Evolutionary conservation across 2,797 vertebrate genomes (phyloP).

Genomic region (Falco naumanni): DNA sequence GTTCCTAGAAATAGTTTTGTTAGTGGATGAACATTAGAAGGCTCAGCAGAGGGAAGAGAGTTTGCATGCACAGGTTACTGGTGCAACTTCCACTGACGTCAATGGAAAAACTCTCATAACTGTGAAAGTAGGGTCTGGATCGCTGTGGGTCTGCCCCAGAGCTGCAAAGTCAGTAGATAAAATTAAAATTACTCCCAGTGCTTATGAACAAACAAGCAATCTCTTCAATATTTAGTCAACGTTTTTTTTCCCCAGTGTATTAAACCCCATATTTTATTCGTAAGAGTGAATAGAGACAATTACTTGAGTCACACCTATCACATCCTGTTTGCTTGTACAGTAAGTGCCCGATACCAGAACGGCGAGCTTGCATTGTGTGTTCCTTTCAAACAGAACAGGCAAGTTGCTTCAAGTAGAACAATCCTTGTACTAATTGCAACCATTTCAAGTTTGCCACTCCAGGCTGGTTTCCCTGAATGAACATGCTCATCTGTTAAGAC

Average conservation of each 20-base stretch:
- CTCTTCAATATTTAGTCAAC: not conserved
- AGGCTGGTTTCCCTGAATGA: constrained; percentile 26
- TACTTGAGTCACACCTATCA: constrained; percentile 57
- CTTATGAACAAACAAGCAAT: not conserved
- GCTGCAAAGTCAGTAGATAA: not conserved
- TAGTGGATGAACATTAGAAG: not conserved
- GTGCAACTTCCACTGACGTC: not conserved
- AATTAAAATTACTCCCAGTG: not conserved
- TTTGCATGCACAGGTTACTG: not conserved
- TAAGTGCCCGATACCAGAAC: constrained; percentile 1
- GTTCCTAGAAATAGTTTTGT: not conserved
- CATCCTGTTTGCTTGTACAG: constrained; percentile 64
- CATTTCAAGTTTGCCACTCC: constrained; percentile 14
- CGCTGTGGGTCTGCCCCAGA: not conserved
- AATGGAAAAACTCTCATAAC: not conserved
- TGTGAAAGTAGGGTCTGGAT: not conserved
- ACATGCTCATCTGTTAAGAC: constrained; percentile 41
- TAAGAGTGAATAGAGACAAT: constrained; percentile 42
- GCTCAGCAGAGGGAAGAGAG: not conserved
- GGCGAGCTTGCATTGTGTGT: constrained; percentile 7
- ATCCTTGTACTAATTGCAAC: constrained; percentile 40
- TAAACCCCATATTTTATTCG: constrained; percentile 8
- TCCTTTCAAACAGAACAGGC: constrained; percentile 62
- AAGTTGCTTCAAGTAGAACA: constrained; percentile 67
- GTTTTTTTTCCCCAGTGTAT: not conserved